Conservation (phyloP, 2,797 vertebrate species). For the Anabacerthia variegaticeps region DNA sequence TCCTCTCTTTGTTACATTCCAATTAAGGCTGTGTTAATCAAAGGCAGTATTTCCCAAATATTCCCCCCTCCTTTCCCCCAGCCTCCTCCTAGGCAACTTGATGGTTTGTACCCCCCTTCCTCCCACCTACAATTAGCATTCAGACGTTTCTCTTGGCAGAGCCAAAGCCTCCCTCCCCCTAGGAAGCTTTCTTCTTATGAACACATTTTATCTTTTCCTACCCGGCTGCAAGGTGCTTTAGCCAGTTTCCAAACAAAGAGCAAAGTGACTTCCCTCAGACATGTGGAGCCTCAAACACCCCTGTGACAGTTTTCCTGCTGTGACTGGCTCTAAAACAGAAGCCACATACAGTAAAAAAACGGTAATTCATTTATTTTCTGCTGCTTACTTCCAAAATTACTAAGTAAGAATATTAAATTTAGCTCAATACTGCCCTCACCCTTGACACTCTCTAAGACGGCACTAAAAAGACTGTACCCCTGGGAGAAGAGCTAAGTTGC, state of each 20-base stretch:
- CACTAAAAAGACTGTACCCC: not conserved
- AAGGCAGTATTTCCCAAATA: slow-evolving; percentile 57
- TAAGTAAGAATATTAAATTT: not conserved
- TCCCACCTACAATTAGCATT: slow-evolving; percentile 64
- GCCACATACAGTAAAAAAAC: not conserved
- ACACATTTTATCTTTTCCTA: slow-evolving; percentile 46
- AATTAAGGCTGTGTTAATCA: slow-evolving; percentile 50
- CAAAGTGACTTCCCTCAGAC: slow-evolving; percentile 48
- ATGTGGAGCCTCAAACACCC: slow-evolving; percentile 12
- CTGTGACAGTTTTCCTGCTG: not conserved
- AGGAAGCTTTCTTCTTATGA: slow-evolving; percentile 51
- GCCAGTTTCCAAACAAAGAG: slow-evolving; percentile 57
- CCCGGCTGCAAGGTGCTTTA: slow-evolving; percentile 48
- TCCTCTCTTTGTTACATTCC: slow-evolving; percentile 10
- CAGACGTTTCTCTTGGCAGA: slow-evolving; percentile 7
- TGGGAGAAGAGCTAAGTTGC: not conserved
- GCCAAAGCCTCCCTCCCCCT: slow-evolving; percentile 12
- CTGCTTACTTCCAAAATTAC: slow-evolving; percentile 6
- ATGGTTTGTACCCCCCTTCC: not conserved
- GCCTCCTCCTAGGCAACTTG: slow-evolving; percentile 25
- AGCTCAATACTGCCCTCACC: not conserved
- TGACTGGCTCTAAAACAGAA: not conserved
- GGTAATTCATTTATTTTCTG: not conserved
- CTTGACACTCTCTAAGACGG: not conserved
- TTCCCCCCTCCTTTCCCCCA: not conserved